Conservation (phyloP, 2,113 vertebrate species). For the Pagrus major region DNA sequence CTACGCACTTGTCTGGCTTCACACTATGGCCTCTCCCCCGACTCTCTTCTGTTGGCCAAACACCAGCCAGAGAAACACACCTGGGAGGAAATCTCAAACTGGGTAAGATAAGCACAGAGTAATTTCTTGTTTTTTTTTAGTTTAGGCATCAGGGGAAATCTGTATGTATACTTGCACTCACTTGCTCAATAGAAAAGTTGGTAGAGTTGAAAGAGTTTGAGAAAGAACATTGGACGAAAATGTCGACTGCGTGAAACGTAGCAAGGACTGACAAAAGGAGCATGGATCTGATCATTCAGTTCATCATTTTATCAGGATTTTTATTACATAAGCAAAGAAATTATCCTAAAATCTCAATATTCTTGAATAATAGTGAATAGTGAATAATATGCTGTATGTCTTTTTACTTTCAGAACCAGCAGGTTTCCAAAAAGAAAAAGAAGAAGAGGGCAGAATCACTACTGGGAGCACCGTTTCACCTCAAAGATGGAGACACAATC, state of each 20-base stretch:
- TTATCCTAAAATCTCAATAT: background rate
- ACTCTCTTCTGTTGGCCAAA: conserved; percentile 93
- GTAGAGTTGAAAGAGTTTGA: background rate
- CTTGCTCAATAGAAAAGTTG: background rate
- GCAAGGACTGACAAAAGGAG: background rate
- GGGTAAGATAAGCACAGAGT: conserved; percentile 81
- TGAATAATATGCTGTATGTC: background rate
- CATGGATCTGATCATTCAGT: background rate
- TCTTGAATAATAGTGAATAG: background rate
- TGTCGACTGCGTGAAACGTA: background rate
- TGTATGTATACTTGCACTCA: background rate
- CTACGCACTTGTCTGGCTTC: conserved; percentile 87
- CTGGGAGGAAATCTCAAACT: conserved; percentile 92
- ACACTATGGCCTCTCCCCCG: conserved; percentile 86
- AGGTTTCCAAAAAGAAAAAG: conserved; percentile 91
- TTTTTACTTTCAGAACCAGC: conserved; percentile 85
- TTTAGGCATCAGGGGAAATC: background rate
- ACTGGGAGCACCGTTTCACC: conserved; percentile 88
- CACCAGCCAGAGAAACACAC: conserved; percentile 90
- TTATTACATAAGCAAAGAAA: background rate
- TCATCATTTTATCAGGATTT: background rate
- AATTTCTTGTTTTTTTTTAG: background rate
- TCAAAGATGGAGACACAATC: conserved; percentile 93
- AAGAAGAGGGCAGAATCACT: conserved; percentile 91
- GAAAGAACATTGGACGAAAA: background rate